These are phyloP conservation scores for Vannuccia rotundouncinata DNA, from an alignment of 2,888 invertebrate species.

Conservation along the genomic window DNA sequence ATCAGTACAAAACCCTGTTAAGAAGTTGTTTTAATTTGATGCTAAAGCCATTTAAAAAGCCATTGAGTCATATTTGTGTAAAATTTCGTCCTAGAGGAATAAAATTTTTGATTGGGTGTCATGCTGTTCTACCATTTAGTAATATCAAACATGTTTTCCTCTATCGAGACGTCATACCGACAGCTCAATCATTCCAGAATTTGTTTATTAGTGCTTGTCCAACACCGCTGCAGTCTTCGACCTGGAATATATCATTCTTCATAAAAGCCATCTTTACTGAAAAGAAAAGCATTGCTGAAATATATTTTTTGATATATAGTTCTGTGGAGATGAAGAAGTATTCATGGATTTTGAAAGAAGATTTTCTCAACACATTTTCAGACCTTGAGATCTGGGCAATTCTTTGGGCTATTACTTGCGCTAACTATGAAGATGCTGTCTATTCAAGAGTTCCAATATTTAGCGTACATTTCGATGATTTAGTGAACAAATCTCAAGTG, in stretches of 20 bases:
- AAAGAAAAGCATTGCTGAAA: not conserved
- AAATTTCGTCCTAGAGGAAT: not conserved
- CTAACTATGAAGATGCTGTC: not conserved
- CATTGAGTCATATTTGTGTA: not conserved
- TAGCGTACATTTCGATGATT: not conserved
- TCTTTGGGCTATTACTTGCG: not conserved
- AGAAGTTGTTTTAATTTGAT: not conserved
- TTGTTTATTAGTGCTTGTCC: not conserved
- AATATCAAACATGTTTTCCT: not conserved
- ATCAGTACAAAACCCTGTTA: not conserved
- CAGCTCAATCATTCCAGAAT: not conserved
- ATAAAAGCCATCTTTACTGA: not conserved
- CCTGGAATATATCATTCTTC: too few relatives aligned
- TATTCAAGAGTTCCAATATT: not conserved
- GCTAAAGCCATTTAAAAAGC: not conserved
- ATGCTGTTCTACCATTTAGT: not conserved
- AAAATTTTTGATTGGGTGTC: not conserved
- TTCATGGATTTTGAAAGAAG: not conserved
- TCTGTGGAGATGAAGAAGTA: not conserved
- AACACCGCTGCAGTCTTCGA: not conserved
- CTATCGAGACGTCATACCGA: not conserved
- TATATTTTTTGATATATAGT: not conserved
- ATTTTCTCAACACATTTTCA: not conserved
- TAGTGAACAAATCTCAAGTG: not conserved
- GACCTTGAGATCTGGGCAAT: not conserved